These are phyloP conservation scores for Polietes domitor DNA, from an alignment of 2,888 invertebrate species.

Conservation along the genomic window DNA sequence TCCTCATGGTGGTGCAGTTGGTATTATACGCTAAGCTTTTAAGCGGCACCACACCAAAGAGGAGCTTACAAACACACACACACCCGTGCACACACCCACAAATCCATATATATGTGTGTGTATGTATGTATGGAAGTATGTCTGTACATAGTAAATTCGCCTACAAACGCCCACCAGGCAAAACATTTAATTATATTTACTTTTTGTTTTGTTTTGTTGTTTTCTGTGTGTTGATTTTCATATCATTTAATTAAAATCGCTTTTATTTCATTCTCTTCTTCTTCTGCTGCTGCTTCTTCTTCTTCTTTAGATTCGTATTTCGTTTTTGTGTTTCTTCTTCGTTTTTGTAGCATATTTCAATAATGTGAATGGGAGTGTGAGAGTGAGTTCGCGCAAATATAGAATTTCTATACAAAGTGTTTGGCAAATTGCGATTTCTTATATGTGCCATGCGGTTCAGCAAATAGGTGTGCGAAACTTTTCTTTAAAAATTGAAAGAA, in stretches of 20 bases:
- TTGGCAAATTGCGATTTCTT: background rate
- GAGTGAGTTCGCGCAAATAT: background rate
- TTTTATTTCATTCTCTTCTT: conserved; percentile 59
- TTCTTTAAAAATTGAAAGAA: background rate
- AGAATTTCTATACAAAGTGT: conserved; percentile 9
- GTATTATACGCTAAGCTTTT: conserved; percentile 37
- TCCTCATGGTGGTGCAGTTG: background rate
- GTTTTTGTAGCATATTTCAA: conserved; percentile 8
- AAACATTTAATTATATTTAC: conserved; percentile 65
- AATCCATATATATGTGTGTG: background rate
- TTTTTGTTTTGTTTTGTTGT: conserved; percentile 40
- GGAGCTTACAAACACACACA: background rate
- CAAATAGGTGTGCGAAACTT: conserved; percentile 49
- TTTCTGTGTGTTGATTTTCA: conserved; percentile 66
- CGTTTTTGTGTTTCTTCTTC: conserved; percentile 27
- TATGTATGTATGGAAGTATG: background rate
- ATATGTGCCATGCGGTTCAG: background rate
- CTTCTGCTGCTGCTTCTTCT: conserved; percentile 35
- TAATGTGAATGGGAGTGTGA: conserved; percentile 17
- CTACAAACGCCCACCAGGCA: conserved; percentile 63
- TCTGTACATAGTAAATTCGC: conserved; percentile 53
- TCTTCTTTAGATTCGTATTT: conserved; percentile 14
- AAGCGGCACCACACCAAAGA: conserved; percentile 39
- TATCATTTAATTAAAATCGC: conserved; percentile 72
- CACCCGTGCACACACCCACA: background rate